Evolutionary conservation across 2,888 invertebrate species (phyloP).

Genomic region (Graphium colonna): DNA sequence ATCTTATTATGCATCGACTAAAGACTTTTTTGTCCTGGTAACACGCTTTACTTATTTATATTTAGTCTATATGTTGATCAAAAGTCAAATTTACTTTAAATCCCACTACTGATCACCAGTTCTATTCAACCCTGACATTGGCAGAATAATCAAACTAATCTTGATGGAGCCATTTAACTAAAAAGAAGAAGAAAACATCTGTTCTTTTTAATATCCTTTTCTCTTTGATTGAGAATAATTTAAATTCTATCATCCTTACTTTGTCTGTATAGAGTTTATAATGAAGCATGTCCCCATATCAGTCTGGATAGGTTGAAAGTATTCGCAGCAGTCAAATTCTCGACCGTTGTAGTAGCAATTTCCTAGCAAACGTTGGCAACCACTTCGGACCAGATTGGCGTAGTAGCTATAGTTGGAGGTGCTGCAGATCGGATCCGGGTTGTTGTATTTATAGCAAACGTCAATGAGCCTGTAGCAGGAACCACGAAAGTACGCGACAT

Average conservation of each 20-base stretch:
- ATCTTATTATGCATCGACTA: too few species aligned
- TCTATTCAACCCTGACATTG: too few species aligned
- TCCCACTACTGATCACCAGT: too few species aligned
- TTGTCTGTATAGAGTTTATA: conserved; percentile 81
- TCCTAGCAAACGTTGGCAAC: conserved; percentile 70
- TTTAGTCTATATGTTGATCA: too few species aligned
- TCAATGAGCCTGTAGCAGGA: conserved; percentile 83
- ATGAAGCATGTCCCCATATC: conserved; percentile 81
- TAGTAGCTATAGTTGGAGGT: conserved; percentile 80
- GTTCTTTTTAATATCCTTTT: too few species aligned
- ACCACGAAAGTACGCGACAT: conserved; percentile 85
- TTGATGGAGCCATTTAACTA: too few species aligned
- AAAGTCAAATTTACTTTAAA: too few species aligned
- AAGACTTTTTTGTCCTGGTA: too few species aligned
- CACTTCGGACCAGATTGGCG: conserved; percentile 73
- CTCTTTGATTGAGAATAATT: not conserved
- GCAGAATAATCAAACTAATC: too few species aligned
- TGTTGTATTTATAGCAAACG: conserved; percentile 73
- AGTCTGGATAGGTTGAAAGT: conserved; percentile 80
- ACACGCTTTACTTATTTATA: too few species aligned
- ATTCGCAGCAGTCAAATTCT: conserved; percentile 81
- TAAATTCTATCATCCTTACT: conserved; percentile 40
- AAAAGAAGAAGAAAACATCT: too few species aligned
- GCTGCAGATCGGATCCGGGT: conserved; percentile 78
- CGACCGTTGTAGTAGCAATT: conserved; percentile 76